phyloP scores from a whole-genome alignment of 2,888 invertebrate genomes.

The Drosophila maculinotata region DNA sequence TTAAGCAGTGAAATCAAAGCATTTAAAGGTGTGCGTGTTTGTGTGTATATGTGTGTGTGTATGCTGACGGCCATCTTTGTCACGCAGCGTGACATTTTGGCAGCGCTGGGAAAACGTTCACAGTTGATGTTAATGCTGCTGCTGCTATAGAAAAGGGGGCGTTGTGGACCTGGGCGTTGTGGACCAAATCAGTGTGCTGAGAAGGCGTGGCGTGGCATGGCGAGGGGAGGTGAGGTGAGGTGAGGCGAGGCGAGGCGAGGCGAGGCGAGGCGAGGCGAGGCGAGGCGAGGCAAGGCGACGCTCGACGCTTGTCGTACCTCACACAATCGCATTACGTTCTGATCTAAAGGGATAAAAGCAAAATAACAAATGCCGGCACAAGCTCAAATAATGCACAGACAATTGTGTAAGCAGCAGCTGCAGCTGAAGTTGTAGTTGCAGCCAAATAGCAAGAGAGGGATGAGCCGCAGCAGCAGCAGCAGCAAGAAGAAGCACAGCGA shows the following conservation, averaged over 20 bases:
- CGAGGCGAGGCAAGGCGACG: too few species aligned
- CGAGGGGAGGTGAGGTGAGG: too few species aligned
- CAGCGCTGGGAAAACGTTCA: constrained; percentile 39
- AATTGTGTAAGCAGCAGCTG: constrained; percentile 62
- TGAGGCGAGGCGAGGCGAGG: constrained; percentile 16
- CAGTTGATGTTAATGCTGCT: neutral
- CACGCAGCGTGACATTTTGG: constrained; percentile 47
- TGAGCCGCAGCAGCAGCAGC: neutral
- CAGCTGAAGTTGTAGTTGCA: neutral
- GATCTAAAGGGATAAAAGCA: constrained; percentile 69
- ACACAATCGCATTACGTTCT: constrained; percentile 69
- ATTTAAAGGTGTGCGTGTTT: constrained; percentile 6
- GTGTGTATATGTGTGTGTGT: constrained; percentile 13
- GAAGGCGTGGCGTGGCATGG: too few species aligned
- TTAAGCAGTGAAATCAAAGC: neutral
- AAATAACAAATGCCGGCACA: constrained; percentile 71
- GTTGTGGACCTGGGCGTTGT: neutral
- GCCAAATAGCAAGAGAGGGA: neutral
- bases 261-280: constrained; percentile 19
- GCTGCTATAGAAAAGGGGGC: neutral
- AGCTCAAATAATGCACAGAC: constrained; percentile 79
- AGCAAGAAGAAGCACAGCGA: constrained; percentile 12
- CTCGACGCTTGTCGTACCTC: constrained; percentile 39
- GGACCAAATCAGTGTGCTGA: constrained; percentile 40
- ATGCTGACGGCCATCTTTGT: constrained; percentile 34